Evolutionary conservation across 2,113 vertebrate genomes (phyloP), one percentile per base, ranked within the genome.

Genomic region (Hymenochirus boettgeri): DNA sequence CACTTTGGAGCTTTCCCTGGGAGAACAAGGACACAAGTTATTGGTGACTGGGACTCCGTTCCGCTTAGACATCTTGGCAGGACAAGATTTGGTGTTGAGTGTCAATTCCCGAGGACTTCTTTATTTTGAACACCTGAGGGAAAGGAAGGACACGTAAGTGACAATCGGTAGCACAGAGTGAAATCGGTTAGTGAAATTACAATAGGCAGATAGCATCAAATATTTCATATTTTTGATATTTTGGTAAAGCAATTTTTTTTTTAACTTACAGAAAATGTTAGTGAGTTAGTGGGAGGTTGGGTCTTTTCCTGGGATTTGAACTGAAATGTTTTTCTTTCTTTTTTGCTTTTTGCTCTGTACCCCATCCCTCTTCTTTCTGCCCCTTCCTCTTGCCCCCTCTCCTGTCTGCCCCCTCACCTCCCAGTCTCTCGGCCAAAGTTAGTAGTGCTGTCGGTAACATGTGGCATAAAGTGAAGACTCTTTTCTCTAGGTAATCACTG

Each of bases 361-460:
- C 33, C 63, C 22, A 19, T 35, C 54, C 63, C 39, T 88, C 86
- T 86, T 84, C 83, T 76, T 88, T 87, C 84, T 86, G 88, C 81
- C 85, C 64, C 70, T 70, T 70, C 53, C 66, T 71, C 56, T 70
- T 29, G 42, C 66, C 71, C n/a, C 69, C 69, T 74, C 78, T 78
- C 82, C 81, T 86, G 63, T 63, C 72, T 57, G 22, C 82, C 79
- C 83, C 84, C 82, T 76, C 73, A 73, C 80, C 77, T 82, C 87
- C 84, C 86, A 95, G 93, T 91, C 88, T 94, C 89, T 90, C 87
- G 83, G 90, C 92, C 90, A 92, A 92, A 92, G 85, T 96, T 92
- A 92, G 90, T 91, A 84, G 85, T 88, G 90, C 90, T 85, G 86
- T 95, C 81, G 88, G 90, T 92, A 94, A 91, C 88, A 83, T 93